Percentiles rank a stretch among this genome's conserved stretches.
Evolutionary conservation across 2,888 invertebrate species (phyloP).

Genomic region (Dilophus febrilis): DNA sequence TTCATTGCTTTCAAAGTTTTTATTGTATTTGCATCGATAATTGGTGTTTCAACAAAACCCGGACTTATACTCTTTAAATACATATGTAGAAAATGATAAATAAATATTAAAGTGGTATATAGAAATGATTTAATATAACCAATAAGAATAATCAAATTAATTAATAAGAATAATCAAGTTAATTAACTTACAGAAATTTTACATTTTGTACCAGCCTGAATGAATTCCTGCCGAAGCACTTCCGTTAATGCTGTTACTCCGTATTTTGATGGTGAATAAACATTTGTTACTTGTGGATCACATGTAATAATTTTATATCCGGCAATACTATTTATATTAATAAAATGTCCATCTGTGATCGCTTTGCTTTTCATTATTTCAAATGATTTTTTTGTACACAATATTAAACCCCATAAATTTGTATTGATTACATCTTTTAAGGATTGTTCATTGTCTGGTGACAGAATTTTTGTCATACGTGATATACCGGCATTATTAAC

Average conservation of each 20-base stretch:
- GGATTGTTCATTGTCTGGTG: slow-evolving; percentile 7
- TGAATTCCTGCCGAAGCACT: slow-evolving; percentile 24
- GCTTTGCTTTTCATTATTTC: slow-evolving; percentile 31
- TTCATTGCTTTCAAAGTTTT: neutral
- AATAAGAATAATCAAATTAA: too few species aligned
- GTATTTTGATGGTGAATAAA: slow-evolving; percentile 23
- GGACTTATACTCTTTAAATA: neutral
- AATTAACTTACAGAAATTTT: slow-evolving; percentile 20
- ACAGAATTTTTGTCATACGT: neutral
- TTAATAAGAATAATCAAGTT: neutral
- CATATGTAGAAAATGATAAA: neutral
- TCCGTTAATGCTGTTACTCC: slow-evolving; percentile 26
- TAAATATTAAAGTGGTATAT: too few species aligned
- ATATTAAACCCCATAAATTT: slow-evolving; percentile 31
- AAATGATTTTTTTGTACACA: slow-evolving; percentile 33
- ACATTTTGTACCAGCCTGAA: slow-evolving; percentile 16
- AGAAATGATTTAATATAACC: too few species aligned
- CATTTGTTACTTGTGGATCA: slow-evolving; percentile 16
- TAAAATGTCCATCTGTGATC: slow-evolving; percentile 30
- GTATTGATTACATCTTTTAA: slow-evolving; percentile 26
- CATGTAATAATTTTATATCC: slow-evolving; percentile 20
- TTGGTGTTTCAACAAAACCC: neutral
- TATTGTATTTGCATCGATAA: neutral
- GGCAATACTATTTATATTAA: slow-evolving; percentile 28
- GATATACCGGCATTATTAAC: slow-evolving; percentile 40